These are phyloP conservation scores for Trachurus trachurus DNA, from an alignment of 2,797 vertebrate species.

Conservation along the genomic window DNA sequence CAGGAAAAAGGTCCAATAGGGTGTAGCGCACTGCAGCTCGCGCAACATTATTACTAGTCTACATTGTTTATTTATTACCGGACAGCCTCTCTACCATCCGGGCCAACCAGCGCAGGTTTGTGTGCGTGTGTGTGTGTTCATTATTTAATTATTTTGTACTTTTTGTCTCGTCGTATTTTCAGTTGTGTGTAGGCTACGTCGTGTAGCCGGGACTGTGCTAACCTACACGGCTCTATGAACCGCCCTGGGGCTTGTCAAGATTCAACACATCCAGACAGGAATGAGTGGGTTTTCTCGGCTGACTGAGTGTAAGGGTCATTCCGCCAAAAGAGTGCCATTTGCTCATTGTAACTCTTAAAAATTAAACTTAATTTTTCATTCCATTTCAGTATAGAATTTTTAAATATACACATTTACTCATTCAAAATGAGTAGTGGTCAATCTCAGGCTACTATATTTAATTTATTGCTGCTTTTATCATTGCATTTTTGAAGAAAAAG, in stretches of 20 bases:
- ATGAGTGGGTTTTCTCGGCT: too few species aligned
- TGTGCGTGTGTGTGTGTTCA: neutral
- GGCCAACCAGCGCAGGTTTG: neutral
- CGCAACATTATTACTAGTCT: neutral
- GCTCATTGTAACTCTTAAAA: too few species aligned
- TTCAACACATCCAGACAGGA: neutral
- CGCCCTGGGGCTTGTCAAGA: neutral
- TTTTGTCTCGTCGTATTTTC: neutral
- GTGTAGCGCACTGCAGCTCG: neutral
- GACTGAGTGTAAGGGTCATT: too few species aligned
- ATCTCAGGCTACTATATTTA: too few species aligned
- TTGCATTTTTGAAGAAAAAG: too few species aligned
- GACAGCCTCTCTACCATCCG: neutral
- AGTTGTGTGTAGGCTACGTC: neutral
- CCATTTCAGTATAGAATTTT: too few species aligned
- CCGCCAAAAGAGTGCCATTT: too few species aligned
- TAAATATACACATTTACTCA: too few species aligned
- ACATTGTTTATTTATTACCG: accelerated
- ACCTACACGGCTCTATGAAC: neutral
- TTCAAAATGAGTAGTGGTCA: too few species aligned
- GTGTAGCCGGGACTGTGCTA: neutral
- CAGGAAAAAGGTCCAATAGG: neutral
- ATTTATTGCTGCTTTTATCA: too few species aligned
- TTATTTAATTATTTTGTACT: neutral
- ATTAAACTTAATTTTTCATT: too few species aligned